Percentiles rank a stretch among this genome's conserved stretches.
Evolutionary conservation across 2,113 vertebrate genomes (phyloP).

Genomic region (Campylomormyrus numenius): DNA sequence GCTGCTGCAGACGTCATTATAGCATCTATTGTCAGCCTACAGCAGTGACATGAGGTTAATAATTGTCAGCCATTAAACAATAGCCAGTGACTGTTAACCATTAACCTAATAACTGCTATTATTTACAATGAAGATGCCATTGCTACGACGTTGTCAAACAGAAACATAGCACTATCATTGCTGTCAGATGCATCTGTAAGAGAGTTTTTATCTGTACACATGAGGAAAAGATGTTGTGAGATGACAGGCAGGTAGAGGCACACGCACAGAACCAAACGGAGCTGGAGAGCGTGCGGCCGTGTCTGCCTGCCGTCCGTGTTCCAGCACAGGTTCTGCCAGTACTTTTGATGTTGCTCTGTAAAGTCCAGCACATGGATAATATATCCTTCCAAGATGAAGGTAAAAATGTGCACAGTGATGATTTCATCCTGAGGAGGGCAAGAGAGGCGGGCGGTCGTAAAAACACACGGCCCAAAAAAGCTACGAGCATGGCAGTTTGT

Average conservation of each 20-base stretch:
- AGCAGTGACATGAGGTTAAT: background rate
- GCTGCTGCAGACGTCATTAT: background rate
- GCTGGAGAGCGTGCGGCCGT: slow-evolving; percentile 24
- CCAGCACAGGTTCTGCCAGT: slow-evolving; percentile 61
- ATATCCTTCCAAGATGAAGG: slow-evolving; percentile 70
- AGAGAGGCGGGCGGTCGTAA: slow-evolving; percentile 59
- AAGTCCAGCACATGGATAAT: slow-evolving; percentile 63
- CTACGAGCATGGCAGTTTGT: slow-evolving; percentile 58
- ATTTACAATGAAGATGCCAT: background rate
- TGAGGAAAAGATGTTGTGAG: background rate
- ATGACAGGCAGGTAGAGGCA: background rate
- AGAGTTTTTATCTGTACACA: background rate
- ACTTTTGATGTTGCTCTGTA: slow-evolving; percentile 60
- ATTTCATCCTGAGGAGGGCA: slow-evolving; percentile 63
- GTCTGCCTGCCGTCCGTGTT: slow-evolving; percentile 61
- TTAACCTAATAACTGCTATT: background rate
- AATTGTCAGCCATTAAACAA: background rate
- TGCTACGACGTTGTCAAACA: background rate
- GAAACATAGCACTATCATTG: background rate
- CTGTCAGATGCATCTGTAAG: background rate
- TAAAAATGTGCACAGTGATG: slow-evolving; percentile 65
- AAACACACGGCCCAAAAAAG: slow-evolving; percentile 39
- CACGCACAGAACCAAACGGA: background rate
- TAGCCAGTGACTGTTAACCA: background rate
- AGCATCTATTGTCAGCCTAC: background rate